A percentile compares a stretch with the other conserved stretches of the same genome.
Conservation (phyloP, 2,888 invertebrate genomes). For the Brachyptera putata region DNA sequence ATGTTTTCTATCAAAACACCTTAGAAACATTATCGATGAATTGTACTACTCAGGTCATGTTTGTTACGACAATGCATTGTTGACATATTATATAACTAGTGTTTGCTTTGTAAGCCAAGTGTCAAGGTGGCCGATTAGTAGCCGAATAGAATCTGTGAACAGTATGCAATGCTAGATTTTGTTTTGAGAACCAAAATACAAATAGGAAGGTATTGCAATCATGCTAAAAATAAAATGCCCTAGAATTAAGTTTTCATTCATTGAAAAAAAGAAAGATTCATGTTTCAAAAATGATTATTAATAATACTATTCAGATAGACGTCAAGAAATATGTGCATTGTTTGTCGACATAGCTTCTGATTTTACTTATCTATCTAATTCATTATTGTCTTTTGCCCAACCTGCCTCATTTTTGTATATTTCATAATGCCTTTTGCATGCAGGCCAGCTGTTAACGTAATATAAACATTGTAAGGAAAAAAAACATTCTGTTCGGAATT, state of each 20-base stretch:
- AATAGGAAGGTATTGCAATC: conserved; percentile 10
- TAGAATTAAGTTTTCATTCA: conserved; percentile 18
- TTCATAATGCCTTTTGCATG: not conserved
- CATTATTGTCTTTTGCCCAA: not conserved
- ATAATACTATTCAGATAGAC: not conserved
- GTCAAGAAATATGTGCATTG: conserved; percentile 17
- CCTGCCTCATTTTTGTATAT: not conserved
- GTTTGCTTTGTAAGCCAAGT: too few relatives aligned
- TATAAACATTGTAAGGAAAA: too few relatives aligned
- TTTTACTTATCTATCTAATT: conserved; percentile 21
- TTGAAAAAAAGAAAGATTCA: conserved; percentile 7
- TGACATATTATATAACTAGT: too few relatives aligned
- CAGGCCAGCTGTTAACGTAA: not conserved
- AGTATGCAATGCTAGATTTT: too few relatives aligned
- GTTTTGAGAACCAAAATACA: too few relatives aligned
- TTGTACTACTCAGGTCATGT: too few relatives aligned
- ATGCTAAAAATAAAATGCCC: conserved; percentile 3
- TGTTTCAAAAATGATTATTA: conserved; percentile 13
- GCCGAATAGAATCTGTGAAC: too few relatives aligned
- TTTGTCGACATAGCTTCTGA: conserved; percentile 20
- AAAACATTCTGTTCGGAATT: too few relatives aligned
- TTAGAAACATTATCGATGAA: too few relatives aligned
- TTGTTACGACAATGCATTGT: too few relatives aligned
- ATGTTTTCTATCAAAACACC: too few relatives aligned
- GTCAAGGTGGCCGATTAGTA: too few relatives aligned